Conservation (phyloP, 2,888 invertebrate genomes). For the Scaptomyza flava region DNA sequence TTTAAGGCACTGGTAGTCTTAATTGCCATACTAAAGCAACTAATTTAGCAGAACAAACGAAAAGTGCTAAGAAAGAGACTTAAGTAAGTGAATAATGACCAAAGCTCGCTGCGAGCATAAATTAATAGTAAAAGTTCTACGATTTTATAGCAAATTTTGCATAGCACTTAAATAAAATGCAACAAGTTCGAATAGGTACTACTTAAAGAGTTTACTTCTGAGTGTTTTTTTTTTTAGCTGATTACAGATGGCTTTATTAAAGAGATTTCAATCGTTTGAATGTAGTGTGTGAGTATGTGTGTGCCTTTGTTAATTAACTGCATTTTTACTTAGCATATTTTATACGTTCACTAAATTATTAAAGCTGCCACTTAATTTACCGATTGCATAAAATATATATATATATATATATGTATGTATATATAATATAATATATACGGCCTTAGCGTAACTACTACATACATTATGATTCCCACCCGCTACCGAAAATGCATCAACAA, state of each 20-base stretch:
- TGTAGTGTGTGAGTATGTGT: conserved; percentile 11
- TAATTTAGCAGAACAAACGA: conserved; percentile 36
- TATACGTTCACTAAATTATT: conserved; percentile 79
- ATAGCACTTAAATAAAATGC: conserved; percentile 12
- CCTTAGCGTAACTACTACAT: conserved; percentile 31
- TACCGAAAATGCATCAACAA: conserved; percentile 37
- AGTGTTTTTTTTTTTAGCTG: conserved; percentile 23
- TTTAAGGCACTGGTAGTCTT: conserved; percentile 76
- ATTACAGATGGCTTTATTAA: conserved; percentile 54
- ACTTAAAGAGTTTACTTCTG: neutral
- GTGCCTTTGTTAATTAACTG: conserved; percentile 8
- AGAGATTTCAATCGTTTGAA: conserved; percentile 67
- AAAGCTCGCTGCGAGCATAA: neutral
- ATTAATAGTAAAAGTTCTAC: neutral
- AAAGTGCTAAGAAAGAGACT: conserved; percentile 10
- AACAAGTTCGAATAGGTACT: conserved; percentile 8
- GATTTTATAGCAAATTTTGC: no score
- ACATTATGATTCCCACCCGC: conserved; percentile 25
- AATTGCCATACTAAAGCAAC: conserved; percentile 58
- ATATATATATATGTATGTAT: conserved; percentile 2
- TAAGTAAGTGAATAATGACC: neutral
- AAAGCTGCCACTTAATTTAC: conserved; percentile 83
- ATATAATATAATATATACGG: conserved; percentile 21
- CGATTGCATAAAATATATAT: conserved; percentile 56
- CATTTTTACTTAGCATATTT: conserved; percentile 54